phyloP scores from a whole-genome alignment of 2,113 vertebrate genomes.

The Dunckerocampus dactyliophorus region DNA sequence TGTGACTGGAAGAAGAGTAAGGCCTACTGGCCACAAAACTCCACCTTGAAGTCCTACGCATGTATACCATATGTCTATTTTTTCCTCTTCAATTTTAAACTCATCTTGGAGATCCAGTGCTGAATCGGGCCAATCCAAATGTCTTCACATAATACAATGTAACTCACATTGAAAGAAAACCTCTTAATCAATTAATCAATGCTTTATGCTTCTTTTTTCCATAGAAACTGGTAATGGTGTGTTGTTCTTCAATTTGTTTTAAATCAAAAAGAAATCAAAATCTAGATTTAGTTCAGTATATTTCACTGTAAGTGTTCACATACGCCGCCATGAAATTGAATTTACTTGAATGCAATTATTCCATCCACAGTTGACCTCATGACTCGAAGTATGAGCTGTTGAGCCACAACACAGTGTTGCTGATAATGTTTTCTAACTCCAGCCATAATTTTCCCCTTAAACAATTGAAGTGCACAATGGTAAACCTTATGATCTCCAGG shows the following conservation, averaged over 20 bases:
- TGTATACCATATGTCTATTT: conserved; percentile 23
- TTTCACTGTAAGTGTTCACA: background rate
- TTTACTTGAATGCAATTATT: conserved; percentile 42
- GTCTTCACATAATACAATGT: background rate
- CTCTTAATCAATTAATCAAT: background rate
- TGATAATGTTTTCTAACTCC: conserved; percentile 2
- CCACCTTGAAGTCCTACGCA: conserved; percentile 47
- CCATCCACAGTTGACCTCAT: conserved; percentile 31
- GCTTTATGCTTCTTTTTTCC: background rate
- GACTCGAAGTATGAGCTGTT: conserved; percentile 32
- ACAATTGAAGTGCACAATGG: conserved; percentile 33
- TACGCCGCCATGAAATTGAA: conserved; percentile 40
- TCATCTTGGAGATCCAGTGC: background rate
- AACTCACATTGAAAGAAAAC: background rate
- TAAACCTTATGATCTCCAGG: conserved; percentile 10
- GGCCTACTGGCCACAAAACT: conserved; percentile 53
- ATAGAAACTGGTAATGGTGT: no score
- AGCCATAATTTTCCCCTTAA: conserved; percentile 23
- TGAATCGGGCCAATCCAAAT: background rate
- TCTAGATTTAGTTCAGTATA: background rate
- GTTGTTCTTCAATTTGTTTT: no score
- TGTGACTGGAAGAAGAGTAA: conserved; percentile 59
- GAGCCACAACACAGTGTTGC: conserved; percentile 22
- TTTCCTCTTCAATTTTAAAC: conserved; percentile 19
- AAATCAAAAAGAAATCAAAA: no score